These are phyloP conservation scores for Dolichomitus sp. DNA, from an alignment of 2,888 invertebrate genomes.

Conservation along the genomic window DNA sequence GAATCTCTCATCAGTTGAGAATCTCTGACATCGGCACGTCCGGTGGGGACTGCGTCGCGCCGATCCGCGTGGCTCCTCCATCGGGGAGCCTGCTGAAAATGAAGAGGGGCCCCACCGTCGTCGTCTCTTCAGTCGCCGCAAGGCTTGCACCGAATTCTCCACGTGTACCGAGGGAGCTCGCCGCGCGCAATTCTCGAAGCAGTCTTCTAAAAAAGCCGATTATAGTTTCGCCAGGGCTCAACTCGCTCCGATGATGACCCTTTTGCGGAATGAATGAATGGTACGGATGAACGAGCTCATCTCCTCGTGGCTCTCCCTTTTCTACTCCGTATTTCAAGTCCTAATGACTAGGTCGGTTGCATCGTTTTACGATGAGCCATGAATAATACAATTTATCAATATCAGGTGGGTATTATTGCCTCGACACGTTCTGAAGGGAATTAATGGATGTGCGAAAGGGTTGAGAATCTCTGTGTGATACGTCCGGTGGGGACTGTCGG, in stretches of 20 bases:
- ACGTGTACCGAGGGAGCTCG: slow-evolving; percentile 15
- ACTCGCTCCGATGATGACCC: slow-evolving; percentile 13
- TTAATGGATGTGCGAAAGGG: slow-evolving; percentile 15
- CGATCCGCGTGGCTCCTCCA: slow-evolving; percentile 66
- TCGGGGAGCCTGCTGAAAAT: slow-evolving; percentile 31
- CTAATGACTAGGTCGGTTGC: background rate
- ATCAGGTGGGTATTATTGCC: background rate
- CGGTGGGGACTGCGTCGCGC: slow-evolving; percentile 76
- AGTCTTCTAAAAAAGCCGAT: slow-evolving; percentile 31
- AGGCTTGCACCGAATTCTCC: slow-evolving; percentile 20
- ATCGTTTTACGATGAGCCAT: background rate
- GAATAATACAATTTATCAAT: slow-evolving; percentile 1
- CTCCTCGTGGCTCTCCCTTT: background rate
- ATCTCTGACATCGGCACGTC: slow-evolving; percentile 76
- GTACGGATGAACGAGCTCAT: slow-evolving; percentile 5
- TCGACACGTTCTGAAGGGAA: background rate
- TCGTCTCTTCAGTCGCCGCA: slow-evolving; percentile 20
- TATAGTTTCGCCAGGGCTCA: slow-evolving; percentile 12
- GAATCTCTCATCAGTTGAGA: background rate
- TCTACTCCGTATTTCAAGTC: background rate
- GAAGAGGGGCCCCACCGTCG: slow-evolving; percentile 20
- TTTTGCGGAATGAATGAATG: slow-evolving; percentile 25
- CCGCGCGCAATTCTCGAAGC: slow-evolving; percentile 2
- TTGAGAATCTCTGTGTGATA: slow-evolving; percentile 65
- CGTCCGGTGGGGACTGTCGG: slow-evolving; percentile 65